Evolutionary conservation across 1,140 invertebrate genomes (phyloP).

Genomic region (Charaxes varanes): DNA sequence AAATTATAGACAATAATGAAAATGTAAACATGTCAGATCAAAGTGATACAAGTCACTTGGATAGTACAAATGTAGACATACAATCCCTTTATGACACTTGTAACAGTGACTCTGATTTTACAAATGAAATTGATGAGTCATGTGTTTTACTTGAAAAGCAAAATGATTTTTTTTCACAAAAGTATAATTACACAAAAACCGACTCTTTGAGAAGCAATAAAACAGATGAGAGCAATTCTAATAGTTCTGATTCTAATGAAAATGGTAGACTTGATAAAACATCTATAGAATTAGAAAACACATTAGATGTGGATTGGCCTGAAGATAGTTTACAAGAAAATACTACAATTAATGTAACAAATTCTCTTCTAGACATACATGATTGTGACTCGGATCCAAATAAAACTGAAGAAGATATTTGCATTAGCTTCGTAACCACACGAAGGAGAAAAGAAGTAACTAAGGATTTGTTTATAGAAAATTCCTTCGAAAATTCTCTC

Average conservation of each 20-base stretch:
- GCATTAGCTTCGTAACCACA: slow-evolving; percentile 48
- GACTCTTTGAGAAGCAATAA: slow-evolving; percentile 2
- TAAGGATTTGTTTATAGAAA: slow-evolving; percentile 38
- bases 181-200: slow-evolving; percentile 36
- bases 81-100: slow-evolving; percentile 33
- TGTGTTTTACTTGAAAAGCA: slow-evolving; percentile 38
- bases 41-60: neutral
- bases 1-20: neutral
- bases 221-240: slow-evolving; percentile 10
- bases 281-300: neutral
- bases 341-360: slow-evolving; percentile 1
- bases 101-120: slow-evolving; percentile 21
- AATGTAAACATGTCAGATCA: neutral
- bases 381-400: slow-evolving; percentile 1
- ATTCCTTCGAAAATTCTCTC: slow-evolving; percentile 32
- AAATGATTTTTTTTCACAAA: slow-evolving; percentile 37
- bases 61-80: slow-evolving; percentile 5
- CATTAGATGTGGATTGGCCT: neutral
- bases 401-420: slow-evolving; percentile 17
- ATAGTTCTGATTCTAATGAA: slow-evolving; percentile 12
- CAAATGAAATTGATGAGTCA: slow-evolving; percentile 22
- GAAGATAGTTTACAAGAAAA: neutral
- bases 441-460: slow-evolving; percentile 42
- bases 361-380: neutral
- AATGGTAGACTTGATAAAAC: slow-evolving; percentile 13